Evolutionary conservation across 2,113 vertebrate species (phyloP).

Genomic region (Zosterops pallidus): DNA sequence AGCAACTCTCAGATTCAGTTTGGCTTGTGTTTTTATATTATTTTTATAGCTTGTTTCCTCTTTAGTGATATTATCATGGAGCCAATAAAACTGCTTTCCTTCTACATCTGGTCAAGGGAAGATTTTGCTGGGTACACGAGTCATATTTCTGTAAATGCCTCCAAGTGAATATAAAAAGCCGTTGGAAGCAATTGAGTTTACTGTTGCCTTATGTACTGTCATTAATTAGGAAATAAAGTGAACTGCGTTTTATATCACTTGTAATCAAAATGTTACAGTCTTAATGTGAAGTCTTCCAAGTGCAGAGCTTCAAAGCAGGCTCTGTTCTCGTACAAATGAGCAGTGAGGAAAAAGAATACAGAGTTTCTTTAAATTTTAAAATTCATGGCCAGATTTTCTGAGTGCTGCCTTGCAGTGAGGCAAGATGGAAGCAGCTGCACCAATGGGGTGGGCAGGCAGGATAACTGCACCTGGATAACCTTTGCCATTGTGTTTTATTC

Average conservation of each 20-base stretch:
- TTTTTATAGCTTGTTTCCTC: conserved; percentile 65
- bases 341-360: not conserved
- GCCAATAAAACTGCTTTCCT: conserved; percentile 58
- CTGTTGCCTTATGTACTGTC: conserved; percentile 55
- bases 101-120: conserved; percentile 64
- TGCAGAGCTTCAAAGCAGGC: not conserved
- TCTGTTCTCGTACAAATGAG: not conserved
- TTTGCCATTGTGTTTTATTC: not conserved
- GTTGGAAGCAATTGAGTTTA: conserved; percentile 66
- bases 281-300: not conserved
- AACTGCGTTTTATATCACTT: conserved; percentile 60
- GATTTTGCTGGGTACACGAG: conserved; percentile 51
- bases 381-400: not conserved
- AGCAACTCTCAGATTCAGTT: conserved; percentile 30
- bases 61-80: conserved; percentile 57
- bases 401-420: not conserved
- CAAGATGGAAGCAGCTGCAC: not conserved
- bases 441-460: not conserved
- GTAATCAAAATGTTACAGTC: conserved; percentile 57
- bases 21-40: not conserved
- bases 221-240: conserved; percentile 70
- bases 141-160: conserved; percentile 56
- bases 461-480: not conserved
- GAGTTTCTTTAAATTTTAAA: not conserved
- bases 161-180: conserved; percentile 62